A percentile compares a stretch with the other conserved stretches of the same genome.
Evolutionary conservation across 2,888 invertebrate genomes (phyloP).

Genomic region (Hydrotaea diabolus): DNA sequence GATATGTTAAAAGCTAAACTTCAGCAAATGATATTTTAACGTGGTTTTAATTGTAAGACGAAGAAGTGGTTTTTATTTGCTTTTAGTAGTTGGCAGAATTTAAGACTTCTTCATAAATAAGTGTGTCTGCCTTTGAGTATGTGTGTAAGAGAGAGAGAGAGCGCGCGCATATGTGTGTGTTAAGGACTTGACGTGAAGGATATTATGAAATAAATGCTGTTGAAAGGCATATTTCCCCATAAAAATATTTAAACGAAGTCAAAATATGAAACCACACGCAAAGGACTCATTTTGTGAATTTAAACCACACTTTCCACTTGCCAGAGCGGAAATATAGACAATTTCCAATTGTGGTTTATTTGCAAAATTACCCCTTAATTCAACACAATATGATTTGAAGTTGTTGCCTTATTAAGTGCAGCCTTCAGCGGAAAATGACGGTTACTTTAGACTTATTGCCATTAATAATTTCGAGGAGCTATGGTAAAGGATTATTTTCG

Average conservation of each 20-base stretch:
- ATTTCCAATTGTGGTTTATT: conserved; percentile 42
- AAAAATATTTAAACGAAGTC: background rate
- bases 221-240: conserved; percentile 55
- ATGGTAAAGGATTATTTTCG: too few relatives aligned
- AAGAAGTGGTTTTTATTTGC: conserved; percentile 27
- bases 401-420: background rate
- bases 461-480: background rate
- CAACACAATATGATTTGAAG: conserved; percentile 17
- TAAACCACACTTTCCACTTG: conserved; percentile 41
- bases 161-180: too few relatives aligned
- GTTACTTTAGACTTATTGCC: too few relatives aligned
- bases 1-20: conserved; percentile 52
- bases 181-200: conserved; percentile 65
- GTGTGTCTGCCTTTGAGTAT: background rate
- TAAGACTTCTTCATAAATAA: background rate
- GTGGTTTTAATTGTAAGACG: conserved; percentile 77
- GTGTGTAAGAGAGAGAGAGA: conserved; percentile 12
- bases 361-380: conserved; percentile 46
- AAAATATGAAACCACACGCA: conserved; percentile 57
- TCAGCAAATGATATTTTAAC: conserved; percentile 78
- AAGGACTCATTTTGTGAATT: conserved; percentile 62
- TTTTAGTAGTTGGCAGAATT: background rate
- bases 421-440: too few relatives aligned
- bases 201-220: conserved; percentile 65
- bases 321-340: conserved; percentile 54